Base-by-base conservation (phyloP, 92 coral and sea anemone species). In the Meandrina meandrites region DNA sequence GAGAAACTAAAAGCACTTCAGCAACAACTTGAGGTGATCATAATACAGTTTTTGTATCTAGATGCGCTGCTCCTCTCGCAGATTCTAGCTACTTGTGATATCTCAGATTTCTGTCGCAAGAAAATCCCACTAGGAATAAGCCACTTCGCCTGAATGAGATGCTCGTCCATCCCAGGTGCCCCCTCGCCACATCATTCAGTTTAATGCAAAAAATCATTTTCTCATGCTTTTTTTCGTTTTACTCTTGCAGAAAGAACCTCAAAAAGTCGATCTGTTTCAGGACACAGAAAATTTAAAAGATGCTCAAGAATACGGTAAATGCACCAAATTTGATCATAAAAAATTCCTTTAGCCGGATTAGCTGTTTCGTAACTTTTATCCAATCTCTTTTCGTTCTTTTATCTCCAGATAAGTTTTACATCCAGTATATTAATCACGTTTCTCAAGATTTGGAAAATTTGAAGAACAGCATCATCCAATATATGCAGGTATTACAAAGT, bases 401-500 rank as follows among this genome's bases (percentile, higher is more conserved):
- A 37, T 68, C 66, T 79, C 27, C 90, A 94, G 98, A 94, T 89
- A 92, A 91, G 48, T 86, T 90, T 31, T 94, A 94, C 84, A 83
- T 89, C 57, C 92, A 92, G 79, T 93, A 90, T 34, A 83, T 94
- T 16, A 94, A 92, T 57, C 78, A 80, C 15, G 70, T 91, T 79
- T 83, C 85, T 1, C 64, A 58, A 45, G 92, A 87, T 56, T 70
- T 94, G 67, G 88, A 91, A 60, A 19, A 84, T 35, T 82, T 93
- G 58, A 87, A 84, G 78, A 85, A 86, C 66, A 84, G 83, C 5
- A 81, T 94, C 36, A 73, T 91, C 34, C 79, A 74, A 16, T 86
- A 89, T 58, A 86, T 94, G 17, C 83, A 91, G 93, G 98, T 94
- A 92, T n/a, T n/a, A n/a, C n/a, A n/a, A n/a, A n/a, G n/a, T n/a